These are phyloP conservation scores for Cetonia aurata DNA, from an alignment of 2,888 invertebrate species.

Conservation along the genomic window DNA sequence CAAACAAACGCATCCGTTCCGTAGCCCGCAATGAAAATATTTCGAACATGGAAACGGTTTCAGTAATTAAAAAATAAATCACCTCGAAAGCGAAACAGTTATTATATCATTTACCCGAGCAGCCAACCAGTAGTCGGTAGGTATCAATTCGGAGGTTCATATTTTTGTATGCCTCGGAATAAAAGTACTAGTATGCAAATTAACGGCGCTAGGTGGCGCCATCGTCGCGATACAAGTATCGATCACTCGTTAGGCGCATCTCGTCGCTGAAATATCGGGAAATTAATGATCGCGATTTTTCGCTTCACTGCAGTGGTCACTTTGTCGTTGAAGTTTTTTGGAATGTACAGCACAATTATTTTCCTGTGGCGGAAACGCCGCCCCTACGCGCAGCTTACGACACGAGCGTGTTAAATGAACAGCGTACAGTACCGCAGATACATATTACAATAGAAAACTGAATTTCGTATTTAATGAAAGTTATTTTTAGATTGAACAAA, in stretches of 20 bases:
- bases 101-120: slow-evolving; percentile 39
- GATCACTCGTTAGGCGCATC: neutral
- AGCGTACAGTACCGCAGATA: too few relatives aligned
- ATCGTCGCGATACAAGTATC: slow-evolving; percentile 2
- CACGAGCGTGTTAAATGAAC: too few relatives aligned
- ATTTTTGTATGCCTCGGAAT: slow-evolving; percentile 24
- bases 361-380: too few relatives aligned
- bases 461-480: too few relatives aligned
- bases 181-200: slow-evolving; percentile 27
- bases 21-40: slow-evolving; percentile 23
- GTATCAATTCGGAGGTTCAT: slow-evolving; percentile 17
- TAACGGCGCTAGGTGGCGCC: slow-evolving; percentile 5
- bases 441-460: too few relatives aligned
- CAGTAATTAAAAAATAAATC: slow-evolving; percentile 43
- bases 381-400: too few relatives aligned
- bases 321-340: slow-evolving; percentile 6
- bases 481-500: too few relatives aligned
- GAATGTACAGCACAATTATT: too few relatives aligned
- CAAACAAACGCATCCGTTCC: slow-evolving; percentile 8
- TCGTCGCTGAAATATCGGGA: slow-evolving; percentile 5
- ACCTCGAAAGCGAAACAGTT: slow-evolving; percentile 29
- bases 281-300: neutral
- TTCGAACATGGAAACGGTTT: slow-evolving; percentile 37
- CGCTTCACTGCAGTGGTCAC: neutral
- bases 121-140: too few relatives aligned